phyloP scores from a whole-genome alignment of 2,888 invertebrate species.

The Ferrisia virgata region DNA sequence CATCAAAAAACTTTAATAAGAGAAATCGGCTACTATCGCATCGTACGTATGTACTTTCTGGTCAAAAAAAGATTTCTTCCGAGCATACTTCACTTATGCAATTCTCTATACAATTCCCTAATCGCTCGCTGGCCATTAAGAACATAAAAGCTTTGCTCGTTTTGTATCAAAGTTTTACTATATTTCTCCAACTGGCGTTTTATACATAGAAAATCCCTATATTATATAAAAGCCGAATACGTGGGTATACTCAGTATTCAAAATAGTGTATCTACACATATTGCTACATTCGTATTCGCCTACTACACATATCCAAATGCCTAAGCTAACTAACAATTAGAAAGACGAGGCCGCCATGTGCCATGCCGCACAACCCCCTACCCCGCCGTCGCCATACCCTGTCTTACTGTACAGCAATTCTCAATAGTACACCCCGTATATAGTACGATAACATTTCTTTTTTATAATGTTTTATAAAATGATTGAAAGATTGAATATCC shows the following conservation, averaged over 20 bases:
- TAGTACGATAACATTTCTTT: background rate
- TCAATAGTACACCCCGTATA: background rate
- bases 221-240: background rate
- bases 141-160: background rate
- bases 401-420: too few species aligned
- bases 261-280: too few species aligned
- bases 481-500: constrained; percentile 8
- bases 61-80: background rate
- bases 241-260: background rate
- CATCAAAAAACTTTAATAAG: background rate
- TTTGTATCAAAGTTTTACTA: background rate
- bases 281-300: too few species aligned
- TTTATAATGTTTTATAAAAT: background rate
- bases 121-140: background rate
- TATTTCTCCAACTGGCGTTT: background rate
- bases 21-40: background rate
- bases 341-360: background rate
- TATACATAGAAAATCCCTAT: background rate
- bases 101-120: background rate
- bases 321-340: background rate
- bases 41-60: background rate
- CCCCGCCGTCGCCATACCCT: too few species aligned
- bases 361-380: too few species aligned
- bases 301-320: background rate
- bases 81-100: background rate